Conservation (phyloP, 2,888 invertebrate species). For the Dicyrtomina minuta region DNA sequence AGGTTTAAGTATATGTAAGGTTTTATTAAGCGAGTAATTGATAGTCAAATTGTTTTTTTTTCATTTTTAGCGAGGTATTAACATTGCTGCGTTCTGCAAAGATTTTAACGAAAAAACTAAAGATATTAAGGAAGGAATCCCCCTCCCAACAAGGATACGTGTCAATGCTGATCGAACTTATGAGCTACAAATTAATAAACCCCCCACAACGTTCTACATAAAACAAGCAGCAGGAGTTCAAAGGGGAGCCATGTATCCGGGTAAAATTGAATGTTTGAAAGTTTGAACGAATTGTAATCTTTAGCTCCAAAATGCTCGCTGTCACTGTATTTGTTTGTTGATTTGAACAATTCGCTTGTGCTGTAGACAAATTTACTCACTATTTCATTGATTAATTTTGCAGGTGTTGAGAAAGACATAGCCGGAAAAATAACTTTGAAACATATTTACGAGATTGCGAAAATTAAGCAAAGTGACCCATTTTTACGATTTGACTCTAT, state of each 20-base stretch:
- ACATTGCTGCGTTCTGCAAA: constrained; percentile 94
- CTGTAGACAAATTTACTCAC: no score
- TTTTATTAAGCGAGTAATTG: background rate
- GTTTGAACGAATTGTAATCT: no score
- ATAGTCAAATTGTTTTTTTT: constrained; percentile 4
- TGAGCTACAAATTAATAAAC: constrained; percentile 77
- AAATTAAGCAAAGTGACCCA: constrained; percentile 89
- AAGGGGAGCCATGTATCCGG: constrained; percentile 72
- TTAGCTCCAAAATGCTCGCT: no score
- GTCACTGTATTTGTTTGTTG: no score
- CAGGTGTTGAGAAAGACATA: constrained; percentile 70
- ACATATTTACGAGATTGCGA: constrained; percentile 96
- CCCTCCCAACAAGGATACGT: constrained; percentile 77
- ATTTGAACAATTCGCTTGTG: no score
- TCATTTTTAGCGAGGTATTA: constrained; percentile 80
- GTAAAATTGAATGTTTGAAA: no score
- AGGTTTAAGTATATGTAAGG: no score
- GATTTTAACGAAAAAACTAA: constrained; percentile 93
- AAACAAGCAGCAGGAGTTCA: constrained; percentile 93
- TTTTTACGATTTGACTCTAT: constrained; percentile 65
- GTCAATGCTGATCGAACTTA: constrained; percentile 85
- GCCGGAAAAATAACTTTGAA: constrained; percentile 89
- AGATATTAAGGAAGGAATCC: constrained; percentile 84
- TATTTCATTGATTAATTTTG: constrained; percentile 13
- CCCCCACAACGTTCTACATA: constrained; percentile 83